Base-by-base conservation (phyloP, 2,888 invertebrate genomes). In the Gisinianus flammeolus region DNA sequence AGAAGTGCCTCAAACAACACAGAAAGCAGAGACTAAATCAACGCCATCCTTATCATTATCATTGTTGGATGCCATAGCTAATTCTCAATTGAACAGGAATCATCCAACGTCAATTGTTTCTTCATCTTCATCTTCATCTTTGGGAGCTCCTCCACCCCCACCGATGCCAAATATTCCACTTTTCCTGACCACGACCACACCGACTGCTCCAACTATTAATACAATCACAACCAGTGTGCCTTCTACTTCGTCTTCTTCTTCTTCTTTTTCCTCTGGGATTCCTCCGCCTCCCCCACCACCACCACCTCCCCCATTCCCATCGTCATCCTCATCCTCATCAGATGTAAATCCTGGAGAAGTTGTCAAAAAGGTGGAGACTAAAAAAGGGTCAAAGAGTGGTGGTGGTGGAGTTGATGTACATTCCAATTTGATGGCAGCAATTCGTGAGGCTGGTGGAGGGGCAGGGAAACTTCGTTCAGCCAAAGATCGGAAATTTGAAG, bases 381-480 rank as follows among this genome's bases (percentile, higher is more conserved):
- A 56, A 70, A 6, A 30, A n/a, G 44, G 64, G 24, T 22, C 76
- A 19, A 22, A 26, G 8, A 24, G 3, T 22, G 19, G 58, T 1
- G n/a, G n/a, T n/a, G 79, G 67, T 3, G 76, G 54, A 19, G 77
- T 76, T 0, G 84, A 84, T 44, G 33, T 79, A 19, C 35, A 83
- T 28, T 81, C 84, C 2, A 80, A 78, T 54, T 71, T 85, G 19
- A 84, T 85, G 84, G 83, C 83, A n/a, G 85, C 85, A 2, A 85
- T 85, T 26, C 67, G 85, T 26, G 84, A 81, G 30, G 85, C 85
- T 70, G 85, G 85, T 22, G 85, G 85, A 4, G 85, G 85, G 2
- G 76, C 79, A 2, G 80, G 81, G 0, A 76, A 74, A n/a, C 72
- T 84, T 4, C 80, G 79, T 35, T 83, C 84, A 1, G 83, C 82